Percentiles rank a stretch among this genome's conserved stretches.
phyloP scores from a whole-genome alignment of 2,888 invertebrate genomes.

The Teleiodes luculella region DNA sequence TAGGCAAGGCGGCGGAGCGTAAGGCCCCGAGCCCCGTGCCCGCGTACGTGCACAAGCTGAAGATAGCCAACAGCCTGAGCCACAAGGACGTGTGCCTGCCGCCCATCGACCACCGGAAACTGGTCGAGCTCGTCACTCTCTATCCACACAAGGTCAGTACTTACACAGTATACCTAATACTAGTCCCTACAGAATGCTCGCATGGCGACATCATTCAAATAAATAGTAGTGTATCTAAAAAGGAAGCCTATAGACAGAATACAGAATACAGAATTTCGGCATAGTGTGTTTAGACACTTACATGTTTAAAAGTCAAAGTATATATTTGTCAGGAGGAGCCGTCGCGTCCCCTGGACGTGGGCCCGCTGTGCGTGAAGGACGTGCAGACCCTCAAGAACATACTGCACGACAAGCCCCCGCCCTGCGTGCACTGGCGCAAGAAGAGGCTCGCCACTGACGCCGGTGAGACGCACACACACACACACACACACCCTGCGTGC shows the following conservation, averaged over 20 bases:
- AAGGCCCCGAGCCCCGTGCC: conserved; percentile 39
- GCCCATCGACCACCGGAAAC: background rate
- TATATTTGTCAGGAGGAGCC: background rate
- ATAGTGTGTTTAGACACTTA: too few relatives aligned
- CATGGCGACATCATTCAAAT: too few relatives aligned
- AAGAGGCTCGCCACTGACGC: conserved; percentile 35
- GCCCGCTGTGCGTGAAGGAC: conserved; percentile 56
- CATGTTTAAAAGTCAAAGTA: too few relatives aligned
- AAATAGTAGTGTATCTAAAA: background rate
- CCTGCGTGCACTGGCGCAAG: conserved; percentile 56
- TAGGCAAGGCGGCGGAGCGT: conserved; percentile 23
- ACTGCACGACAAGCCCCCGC: conserved; percentile 46
- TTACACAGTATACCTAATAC: too few relatives aligned
- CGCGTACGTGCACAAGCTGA: conserved; percentile 68
- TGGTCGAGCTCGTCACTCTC: background rate
- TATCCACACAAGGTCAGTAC: background rate
- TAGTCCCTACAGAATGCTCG: too few relatives aligned
- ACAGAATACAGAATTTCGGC: too few relatives aligned
- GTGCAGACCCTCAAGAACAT: conserved; percentile 69
- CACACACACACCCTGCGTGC: too few relatives aligned
- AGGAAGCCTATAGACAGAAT: too few relatives aligned
- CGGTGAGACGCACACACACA: too few relatives aligned
- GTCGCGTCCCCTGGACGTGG: conserved; percentile 33
- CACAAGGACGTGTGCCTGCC: conserved; percentile 37
- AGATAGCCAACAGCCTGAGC: conserved; percentile 55